A percentile compares a stretch with the other conserved stretches of the same genome.
Conservation (phyloP, 2,113 vertebrate species). For the Vulpes lagopus region DNA sequence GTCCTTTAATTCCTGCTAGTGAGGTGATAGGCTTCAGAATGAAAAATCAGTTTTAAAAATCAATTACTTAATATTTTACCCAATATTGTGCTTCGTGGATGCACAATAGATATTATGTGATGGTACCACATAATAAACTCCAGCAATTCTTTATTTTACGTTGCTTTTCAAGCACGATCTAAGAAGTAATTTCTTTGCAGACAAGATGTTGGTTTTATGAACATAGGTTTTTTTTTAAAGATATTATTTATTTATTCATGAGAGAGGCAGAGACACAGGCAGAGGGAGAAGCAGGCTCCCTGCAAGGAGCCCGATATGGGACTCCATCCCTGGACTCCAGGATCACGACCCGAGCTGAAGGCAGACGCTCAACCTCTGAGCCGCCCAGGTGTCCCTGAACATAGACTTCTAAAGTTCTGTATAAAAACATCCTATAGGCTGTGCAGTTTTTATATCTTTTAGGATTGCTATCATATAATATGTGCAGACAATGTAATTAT, state of each 20-base stretch:
- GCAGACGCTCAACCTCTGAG: too few relatives aligned
- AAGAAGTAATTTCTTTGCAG: conserved; percentile 40
- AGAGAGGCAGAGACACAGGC: too few relatives aligned
- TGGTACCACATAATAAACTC: background rate
- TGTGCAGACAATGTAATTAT: background rate
- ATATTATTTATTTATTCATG: too few relatives aligned
- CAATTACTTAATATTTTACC: conserved; percentile 51
- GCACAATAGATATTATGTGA: background rate
- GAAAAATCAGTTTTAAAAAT: conserved; percentile 53
- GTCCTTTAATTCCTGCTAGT: background rate
- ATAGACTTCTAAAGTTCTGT: background rate
- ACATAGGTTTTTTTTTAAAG: background rate
- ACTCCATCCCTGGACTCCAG: too few relatives aligned
- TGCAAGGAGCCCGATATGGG: too few relatives aligned
- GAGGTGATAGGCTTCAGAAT: conserved; percentile 53
- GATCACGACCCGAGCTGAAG: too few relatives aligned
- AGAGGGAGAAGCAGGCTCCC: too few relatives aligned
- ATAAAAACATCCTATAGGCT: background rate
- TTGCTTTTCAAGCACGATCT: background rate
- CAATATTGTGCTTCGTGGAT: conserved; percentile 21
- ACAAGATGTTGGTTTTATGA: background rate
- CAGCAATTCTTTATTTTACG: conserved; percentile 26
- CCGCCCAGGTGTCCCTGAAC: background rate
- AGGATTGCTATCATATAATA: background rate
- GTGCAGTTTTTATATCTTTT: background rate